Conservation (phyloP, 2,797 vertebrate genomes). For the Micrastur ruficollis region DNA sequence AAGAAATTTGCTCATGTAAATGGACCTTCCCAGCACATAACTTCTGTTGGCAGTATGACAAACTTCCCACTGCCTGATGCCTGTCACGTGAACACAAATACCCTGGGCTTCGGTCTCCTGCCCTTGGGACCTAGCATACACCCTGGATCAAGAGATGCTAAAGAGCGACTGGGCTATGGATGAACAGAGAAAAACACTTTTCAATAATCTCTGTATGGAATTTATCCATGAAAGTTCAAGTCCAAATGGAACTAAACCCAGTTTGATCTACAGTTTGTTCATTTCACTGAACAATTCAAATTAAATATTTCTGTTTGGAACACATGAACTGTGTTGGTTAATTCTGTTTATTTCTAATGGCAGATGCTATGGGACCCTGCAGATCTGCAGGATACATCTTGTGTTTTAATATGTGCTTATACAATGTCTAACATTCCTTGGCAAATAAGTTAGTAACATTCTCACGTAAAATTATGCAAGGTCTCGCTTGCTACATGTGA, state of each 20-base stretch:
- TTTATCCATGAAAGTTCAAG: neutral
- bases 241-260: neutral
- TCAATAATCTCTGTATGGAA: neutral
- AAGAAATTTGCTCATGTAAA: neutral
- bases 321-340: neutral
- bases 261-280: neutral
- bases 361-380: neutral
- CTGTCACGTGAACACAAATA: neutral
- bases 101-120: neutral
- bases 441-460: constrained; percentile 9
- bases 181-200: neutral
- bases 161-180: neutral
- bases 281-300: neutral
- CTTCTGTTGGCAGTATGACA: neutral
- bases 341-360: neutral
- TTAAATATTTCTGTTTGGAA: constrained; percentile 1
- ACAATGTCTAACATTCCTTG: constrained; percentile 26
- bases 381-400: neutral
- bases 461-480: constrained; percentile 30
- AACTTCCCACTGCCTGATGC: neutral
- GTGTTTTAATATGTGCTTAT: neutral
- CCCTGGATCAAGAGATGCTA: neutral
- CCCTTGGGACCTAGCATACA: neutral
- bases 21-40: neutral
- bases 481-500: neutral